phyloP scores from a whole-genome alignment of 2,888 invertebrate genomes.

The Clitarchus hookeri region DNA sequence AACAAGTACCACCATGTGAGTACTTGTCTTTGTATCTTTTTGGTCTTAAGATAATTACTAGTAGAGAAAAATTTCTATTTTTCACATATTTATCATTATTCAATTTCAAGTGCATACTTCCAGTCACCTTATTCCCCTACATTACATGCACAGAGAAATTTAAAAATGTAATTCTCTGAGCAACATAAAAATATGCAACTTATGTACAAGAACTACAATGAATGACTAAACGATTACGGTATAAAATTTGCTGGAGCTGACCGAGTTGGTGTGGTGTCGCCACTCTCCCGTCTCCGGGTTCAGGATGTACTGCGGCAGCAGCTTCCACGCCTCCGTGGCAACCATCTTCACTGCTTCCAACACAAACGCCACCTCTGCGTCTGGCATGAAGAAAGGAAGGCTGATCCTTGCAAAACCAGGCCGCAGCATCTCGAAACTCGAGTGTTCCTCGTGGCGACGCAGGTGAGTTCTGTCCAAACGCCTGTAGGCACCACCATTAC shows the following conservation, averaged over 20 bases:
- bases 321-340: slow-evolving; percentile 86
- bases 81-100: no score
- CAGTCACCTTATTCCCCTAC: no score
- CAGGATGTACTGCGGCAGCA: slow-evolving; percentile 72
- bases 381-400: slow-evolving; percentile 82
- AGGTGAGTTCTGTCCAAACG: slow-evolving; percentile 60
- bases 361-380: slow-evolving; percentile 78
- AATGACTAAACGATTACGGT: no score
- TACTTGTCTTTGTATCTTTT: no score
- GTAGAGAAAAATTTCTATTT: no score
- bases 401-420: slow-evolving; percentile 88
- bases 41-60: no score
- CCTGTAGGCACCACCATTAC: slow-evolving; percentile 47
- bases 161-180: no score
- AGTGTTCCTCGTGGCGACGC: slow-evolving; percentile 58
- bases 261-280: slow-evolving; percentile 79
- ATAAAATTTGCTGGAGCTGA: slow-evolving; percentile 39
- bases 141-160: no score
- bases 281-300: slow-evolving; percentile 89
- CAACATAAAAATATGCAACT: no score
- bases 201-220: no score
- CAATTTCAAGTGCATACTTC: no score
- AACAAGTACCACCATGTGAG: no score
- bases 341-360: slow-evolving; percentile 85
- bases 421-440: slow-evolving; percentile 69